Conservation (phyloP, 2,113 vertebrate species). For the Xiphias gladius region DNA sequence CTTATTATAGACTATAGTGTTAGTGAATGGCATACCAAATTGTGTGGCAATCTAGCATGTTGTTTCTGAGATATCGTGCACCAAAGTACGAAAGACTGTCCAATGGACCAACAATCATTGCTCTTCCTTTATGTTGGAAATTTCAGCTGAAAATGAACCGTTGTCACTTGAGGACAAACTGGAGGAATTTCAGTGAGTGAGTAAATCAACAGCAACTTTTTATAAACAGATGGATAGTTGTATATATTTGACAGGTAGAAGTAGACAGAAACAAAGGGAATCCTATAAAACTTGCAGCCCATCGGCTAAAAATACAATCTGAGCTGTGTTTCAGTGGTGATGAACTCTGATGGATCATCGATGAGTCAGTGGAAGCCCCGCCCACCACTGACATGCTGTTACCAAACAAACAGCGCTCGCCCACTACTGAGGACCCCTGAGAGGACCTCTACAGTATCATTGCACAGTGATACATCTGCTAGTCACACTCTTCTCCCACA, state of each 20-base stretch:
- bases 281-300: conserved; percentile 41
- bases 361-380: conserved; percentile 57
- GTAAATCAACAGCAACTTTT: neutral
- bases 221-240: neutral
- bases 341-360: conserved; percentile 57
- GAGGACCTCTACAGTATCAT: conserved; percentile 55
- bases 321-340: conserved; percentile 26
- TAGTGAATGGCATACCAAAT: neutral
- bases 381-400: conserved; percentile 52
- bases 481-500: conserved; percentile 60
- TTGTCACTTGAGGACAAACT: neutral
- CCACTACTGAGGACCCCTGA: conserved; percentile 53
- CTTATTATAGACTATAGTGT: neutral
- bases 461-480: conserved; percentile 62
- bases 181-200: neutral
- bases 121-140: neutral
- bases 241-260: neutral
- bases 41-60: neutral
- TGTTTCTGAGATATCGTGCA: neutral
- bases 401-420: conserved; percentile 68
- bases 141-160: neutral
- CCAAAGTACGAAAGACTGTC: too few species aligned
- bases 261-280: conserved; percentile 3
- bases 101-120: too few species aligned
- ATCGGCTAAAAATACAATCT: conserved; percentile 43